phyloP scores from a whole-genome alignment of 2,797 vertebrate genomes.

The Cossypha niveicapilla region DNA sequence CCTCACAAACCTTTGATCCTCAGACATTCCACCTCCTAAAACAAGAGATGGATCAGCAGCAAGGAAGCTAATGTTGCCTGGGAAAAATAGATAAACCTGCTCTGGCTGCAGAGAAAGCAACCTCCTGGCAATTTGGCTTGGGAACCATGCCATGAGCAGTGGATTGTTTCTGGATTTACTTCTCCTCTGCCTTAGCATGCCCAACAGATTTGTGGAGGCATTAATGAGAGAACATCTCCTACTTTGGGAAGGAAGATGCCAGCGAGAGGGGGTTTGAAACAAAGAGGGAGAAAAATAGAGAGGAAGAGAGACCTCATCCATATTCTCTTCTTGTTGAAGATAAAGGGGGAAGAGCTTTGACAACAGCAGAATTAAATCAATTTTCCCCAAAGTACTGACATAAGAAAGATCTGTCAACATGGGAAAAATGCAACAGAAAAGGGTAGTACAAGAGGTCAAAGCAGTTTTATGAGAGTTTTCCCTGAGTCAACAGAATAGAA shows the following conservation, averaged over 20 bases:
- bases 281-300: not conserved
- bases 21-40: not conserved
- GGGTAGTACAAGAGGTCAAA: not conserved
- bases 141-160: not conserved
- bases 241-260: not conserved
- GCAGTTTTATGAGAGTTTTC: not conserved
- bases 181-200: not conserved
- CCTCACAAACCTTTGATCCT: not conserved
- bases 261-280: fast-evolving
- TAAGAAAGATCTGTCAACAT: not conserved
- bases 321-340: not conserved
- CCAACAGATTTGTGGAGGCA: not conserved
- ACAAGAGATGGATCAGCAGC: not conserved
- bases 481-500: not conserved
- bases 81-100: not conserved
- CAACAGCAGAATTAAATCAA: not conserved
- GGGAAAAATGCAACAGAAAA: not conserved
- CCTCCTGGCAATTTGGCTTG: not conserved
- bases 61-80: not conserved
- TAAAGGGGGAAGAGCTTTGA: not conserved
- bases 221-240: not conserved
- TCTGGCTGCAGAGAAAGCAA: not conserved
- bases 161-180: not conserved
- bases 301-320: not conserved
- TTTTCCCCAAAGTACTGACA: fast-evolving